These are phyloP conservation scores for Pao palembangensis DNA, from an alignment of 2,113 vertebrate genomes.

Conservation along the genomic window DNA sequence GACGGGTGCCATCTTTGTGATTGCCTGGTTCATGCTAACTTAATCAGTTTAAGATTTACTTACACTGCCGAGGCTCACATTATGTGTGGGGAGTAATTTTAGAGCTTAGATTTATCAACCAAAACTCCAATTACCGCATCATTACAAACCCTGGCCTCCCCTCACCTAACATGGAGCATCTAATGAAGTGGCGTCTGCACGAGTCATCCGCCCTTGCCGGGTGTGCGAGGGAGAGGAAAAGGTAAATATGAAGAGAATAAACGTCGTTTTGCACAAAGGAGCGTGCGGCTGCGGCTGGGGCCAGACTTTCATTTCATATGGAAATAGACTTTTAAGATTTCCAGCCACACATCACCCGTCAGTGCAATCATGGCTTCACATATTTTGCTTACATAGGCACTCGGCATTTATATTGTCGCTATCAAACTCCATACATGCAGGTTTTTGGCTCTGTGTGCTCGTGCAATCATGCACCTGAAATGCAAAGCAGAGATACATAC, in stretches of 20 bases:
- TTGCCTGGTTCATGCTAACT: slow-evolving; percentile 98
- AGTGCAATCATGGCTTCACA: slow-evolving; percentile 56
- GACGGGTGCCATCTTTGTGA: slow-evolving; percentile 98
- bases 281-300: slow-evolving; percentile 57
- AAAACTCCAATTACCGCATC: slow-evolving; percentile 99
- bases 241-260: slow-evolving; percentile 61
- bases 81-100: slow-evolving; percentile 98
- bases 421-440: slow-evolving; percentile 48
- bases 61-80: slow-evolving; percentile 97
- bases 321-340: slow-evolving; percentile 70
- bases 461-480: slow-evolving; percentile 61
- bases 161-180: slow-evolving; percentile 94
- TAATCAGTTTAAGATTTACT: slow-evolving; percentile 99
- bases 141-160: slow-evolving; percentile 93
- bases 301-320: slow-evolving; percentile 71
- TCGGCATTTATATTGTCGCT: slow-evolving; percentile 48
- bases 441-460: slow-evolving; percentile 32
- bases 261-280: slow-evolving; percentile 33
- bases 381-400: slow-evolving; percentile 58
- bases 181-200: slow-evolving; percentile 89
- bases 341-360: slow-evolving; percentile 61
- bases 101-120: slow-evolving; percentile 99
- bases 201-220: slow-evolving; percentile 63
- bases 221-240: slow-evolving; percentile 44
- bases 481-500: slow-evolving; percentile 54